These are phyloP conservation scores for Corythornis vintsioides DNA, from an alignment of 2,113 vertebrate genomes.

Conservation along the genomic window DNA sequence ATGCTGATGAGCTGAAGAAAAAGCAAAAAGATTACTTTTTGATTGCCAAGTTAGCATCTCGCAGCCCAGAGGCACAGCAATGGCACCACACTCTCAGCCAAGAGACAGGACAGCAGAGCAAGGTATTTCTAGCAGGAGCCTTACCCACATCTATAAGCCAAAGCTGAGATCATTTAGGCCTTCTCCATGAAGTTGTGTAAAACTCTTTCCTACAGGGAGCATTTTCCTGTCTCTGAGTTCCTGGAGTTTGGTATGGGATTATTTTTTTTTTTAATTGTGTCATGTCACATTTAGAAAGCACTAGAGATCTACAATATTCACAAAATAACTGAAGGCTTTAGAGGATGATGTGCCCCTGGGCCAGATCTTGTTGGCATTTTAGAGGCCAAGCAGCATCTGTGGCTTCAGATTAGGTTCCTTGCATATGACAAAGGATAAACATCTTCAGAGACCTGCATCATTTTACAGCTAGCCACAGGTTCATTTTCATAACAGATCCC, in stretches of 20 bases:
- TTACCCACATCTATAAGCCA: rapidly evolving
- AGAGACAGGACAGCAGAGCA: background rate
- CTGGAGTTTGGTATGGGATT: background rate
- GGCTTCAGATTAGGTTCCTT: background rate
- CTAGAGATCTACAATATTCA: background rate
- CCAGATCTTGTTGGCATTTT: background rate
- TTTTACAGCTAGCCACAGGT: background rate
- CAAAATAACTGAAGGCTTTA: background rate
- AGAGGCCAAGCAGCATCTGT: background rate
- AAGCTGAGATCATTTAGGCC: background rate
- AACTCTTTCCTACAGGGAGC: background rate
- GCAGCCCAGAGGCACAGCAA: background rate
- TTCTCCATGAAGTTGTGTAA: background rate
- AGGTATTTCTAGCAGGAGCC: background rate
- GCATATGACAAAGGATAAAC: background rate
- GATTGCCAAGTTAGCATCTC: background rate
- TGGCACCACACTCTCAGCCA: background rate
- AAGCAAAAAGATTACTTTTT: background rate
- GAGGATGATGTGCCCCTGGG: background rate
- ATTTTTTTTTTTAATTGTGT: background rate
- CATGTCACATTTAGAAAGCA: background rate
- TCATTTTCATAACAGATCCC: background rate
- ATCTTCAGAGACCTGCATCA: background rate
- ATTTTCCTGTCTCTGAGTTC: background rate
- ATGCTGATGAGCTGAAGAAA: background rate